Percentiles rank a stretch among this genome's conserved stretches.
These are phyloP conservation scores for Lanius ludovicianus DNA, from an alignment of 2,113 vertebrate genomes.

Conservation along the genomic window DNA sequence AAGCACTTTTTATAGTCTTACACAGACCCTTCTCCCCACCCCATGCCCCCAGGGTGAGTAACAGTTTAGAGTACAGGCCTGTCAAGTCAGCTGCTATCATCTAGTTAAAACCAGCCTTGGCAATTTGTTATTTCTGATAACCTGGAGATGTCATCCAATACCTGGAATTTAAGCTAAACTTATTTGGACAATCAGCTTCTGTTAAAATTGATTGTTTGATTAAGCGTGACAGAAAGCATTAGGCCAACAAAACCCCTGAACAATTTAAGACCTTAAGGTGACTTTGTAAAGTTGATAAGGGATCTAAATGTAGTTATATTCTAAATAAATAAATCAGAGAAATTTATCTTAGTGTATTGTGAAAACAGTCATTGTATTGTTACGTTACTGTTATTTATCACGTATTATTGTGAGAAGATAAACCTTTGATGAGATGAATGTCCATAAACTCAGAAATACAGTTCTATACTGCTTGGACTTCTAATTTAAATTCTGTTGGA, in stretches of 20 bases:
- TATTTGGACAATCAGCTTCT: neutral
- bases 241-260: neutral
- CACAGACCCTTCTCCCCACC: neutral
- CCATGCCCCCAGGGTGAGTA: neutral
- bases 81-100: neutral
- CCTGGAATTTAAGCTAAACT: neutral
- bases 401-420: neutral
- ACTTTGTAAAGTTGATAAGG: neutral
- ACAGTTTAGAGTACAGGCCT: neutral
- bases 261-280: neutral
- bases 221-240: neutral
- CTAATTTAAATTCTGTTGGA: neutral
- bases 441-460: neutral
- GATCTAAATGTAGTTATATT: neutral
- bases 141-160: neutral
- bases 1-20: neutral
- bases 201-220: neutral
- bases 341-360: neutral
- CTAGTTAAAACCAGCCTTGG: neutral
- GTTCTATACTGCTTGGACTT: neutral
- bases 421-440: neutral
- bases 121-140: neutral
- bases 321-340: neutral
- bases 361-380: accelerated
- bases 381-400: neutral